Evolutionary conservation across 1,140 invertebrate genomes (phyloP).

Genomic region (Brachystomella parvula): DNA sequence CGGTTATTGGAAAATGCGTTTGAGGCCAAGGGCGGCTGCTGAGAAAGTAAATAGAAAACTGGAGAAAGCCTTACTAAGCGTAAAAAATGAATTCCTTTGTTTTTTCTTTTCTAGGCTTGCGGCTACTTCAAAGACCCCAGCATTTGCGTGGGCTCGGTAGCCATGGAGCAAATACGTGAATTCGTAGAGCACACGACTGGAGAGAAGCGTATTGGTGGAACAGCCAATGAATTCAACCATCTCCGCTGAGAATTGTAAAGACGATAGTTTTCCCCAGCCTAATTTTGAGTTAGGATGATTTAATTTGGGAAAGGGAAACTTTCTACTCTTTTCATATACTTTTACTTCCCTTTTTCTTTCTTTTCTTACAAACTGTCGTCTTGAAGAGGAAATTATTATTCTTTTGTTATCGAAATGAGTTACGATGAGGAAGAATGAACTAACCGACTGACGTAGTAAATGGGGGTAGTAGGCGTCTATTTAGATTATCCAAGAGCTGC

Average conservation of each 20-base stretch:
- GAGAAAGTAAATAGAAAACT: no score
- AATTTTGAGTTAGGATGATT: no score
- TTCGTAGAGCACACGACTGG: conserved; percentile 67
- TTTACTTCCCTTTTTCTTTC: conserved; percentile 10
- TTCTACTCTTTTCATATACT: neutral
- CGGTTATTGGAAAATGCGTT: no score
- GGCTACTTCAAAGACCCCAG: conserved; percentile 83
- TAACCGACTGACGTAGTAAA: no score
- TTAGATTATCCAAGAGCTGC: no score
- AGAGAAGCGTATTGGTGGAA: conserved; percentile 63
- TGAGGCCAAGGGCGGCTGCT: no score
- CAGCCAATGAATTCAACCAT: conserved; percentile 41
- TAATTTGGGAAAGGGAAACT: no score
- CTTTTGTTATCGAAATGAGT: neutral
- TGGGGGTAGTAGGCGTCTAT: no score
- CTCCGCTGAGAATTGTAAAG: conserved; percentile 31
- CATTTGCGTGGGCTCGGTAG: conserved; percentile 76
- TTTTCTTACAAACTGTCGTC: conserved; percentile 18
- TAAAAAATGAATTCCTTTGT: neutral
- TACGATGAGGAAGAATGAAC: neutral
- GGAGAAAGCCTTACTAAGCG: neutral
- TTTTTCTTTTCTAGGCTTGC: conserved; percentile 55
- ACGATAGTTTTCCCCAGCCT: conserved; percentile 10
- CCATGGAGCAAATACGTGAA: conserved; percentile 62
- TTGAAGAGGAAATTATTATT: neutral